Evolutionary conservation across 2,113 vertebrate genomes (phyloP).

Genomic region (Spea bombifrons): DNA sequence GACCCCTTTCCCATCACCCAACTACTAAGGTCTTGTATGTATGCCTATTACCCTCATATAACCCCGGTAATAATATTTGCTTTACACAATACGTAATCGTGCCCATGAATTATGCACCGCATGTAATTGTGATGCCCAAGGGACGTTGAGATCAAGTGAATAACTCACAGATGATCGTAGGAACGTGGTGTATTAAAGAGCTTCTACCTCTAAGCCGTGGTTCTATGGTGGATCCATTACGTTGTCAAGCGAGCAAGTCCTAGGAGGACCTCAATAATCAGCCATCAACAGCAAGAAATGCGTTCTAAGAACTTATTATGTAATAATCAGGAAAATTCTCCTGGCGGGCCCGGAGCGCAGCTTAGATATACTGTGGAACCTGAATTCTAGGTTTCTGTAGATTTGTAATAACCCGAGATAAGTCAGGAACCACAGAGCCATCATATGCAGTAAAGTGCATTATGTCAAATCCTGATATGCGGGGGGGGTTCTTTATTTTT

Average conservation of each 20-base stretch:
- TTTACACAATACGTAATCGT: not conserved
- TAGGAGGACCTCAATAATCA: not conserved
- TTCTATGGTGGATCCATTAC: not conserved
- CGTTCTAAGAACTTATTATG: not conserved
- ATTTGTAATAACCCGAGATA: too few relatives aligned
- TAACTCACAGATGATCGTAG: not conserved
- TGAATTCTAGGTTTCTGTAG: too few relatives aligned
- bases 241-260: not conserved
- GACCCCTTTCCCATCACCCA: not conserved
- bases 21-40: not conserved
- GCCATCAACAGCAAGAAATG: not conserved
- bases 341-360: not conserved
- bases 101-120: not conserved
- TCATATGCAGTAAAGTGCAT: not conserved
- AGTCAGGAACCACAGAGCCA: too few relatives aligned
- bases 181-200: not conserved
- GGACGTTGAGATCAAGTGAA: not conserved
- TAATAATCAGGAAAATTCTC: not conserved
- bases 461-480: not conserved
- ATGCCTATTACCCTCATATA: not conserved
- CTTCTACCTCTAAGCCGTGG: not conserved
- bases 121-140: not conserved
- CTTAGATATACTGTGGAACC: too few relatives aligned
- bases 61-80: not conserved
- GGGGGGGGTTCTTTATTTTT: not conserved